Percentiles rank a stretch among this genome's conserved stretches.
These are phyloP conservation scores for Gavia stellata DNA, from an alignment of 2,113 vertebrate species.

Conservation along the genomic window DNA sequence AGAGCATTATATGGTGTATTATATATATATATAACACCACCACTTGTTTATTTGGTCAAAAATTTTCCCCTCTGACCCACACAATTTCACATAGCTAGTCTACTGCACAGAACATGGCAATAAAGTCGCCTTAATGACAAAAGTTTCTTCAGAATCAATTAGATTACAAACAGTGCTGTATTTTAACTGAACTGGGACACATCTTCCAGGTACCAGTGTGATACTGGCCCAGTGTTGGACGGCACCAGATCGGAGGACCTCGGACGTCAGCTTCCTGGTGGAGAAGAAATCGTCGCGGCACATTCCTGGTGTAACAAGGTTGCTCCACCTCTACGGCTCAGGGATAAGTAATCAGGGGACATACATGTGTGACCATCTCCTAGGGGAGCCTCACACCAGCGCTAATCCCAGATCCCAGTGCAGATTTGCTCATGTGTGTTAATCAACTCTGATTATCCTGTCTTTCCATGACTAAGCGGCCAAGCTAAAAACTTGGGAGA, in stretches of 20 bases:
- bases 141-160: not conserved
- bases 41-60: not conserved
- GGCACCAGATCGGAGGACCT: accelerated
- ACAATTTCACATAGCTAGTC: accelerated
- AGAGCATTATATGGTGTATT: not conserved
- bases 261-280: accelerated
- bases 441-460: not conserved
- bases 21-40: not conserved
- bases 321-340: not conserved
- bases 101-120: accelerated
- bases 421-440: accelerated
- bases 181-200: accelerated
- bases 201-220: no score
- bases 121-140: not conserved
- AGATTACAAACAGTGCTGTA: accelerated
- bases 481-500: no score
- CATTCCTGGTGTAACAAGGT: accelerated
- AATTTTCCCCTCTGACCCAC: not conserved
- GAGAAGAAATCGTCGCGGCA: accelerated
- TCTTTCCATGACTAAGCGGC: accelerated
- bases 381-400: accelerated
- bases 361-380: accelerated
- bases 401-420: accelerated
- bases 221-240: accelerated
- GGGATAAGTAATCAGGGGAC: no score